A percentile compares a stretch with the other conserved stretches of the same genome.
phyloP scores from a whole-genome alignment of 1,140 invertebrate genomes.

The Bombyx mandarina region DNA sequence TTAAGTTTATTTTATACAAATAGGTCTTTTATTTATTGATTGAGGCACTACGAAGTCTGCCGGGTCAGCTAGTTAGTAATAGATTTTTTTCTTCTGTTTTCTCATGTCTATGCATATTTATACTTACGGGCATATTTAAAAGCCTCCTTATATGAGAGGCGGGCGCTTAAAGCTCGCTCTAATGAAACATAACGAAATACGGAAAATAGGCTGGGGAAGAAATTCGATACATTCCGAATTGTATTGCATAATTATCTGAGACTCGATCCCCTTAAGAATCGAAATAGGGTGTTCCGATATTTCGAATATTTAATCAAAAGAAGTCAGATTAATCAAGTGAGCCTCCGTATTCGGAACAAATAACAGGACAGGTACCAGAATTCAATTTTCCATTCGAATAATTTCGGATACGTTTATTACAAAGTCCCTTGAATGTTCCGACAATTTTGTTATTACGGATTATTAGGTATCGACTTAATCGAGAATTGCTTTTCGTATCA shows the following conservation, averaged over 20 bases:
- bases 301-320: slow-evolving; percentile 28
- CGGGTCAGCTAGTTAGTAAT: too few relatives aligned
- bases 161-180: not conserved
- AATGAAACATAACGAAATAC: not conserved
- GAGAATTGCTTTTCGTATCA: not conserved
- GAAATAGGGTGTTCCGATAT: slow-evolving; percentile 16
- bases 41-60: too few relatives aligned
- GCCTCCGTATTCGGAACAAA: slow-evolving; percentile 24
- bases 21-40: too few relatives aligned
- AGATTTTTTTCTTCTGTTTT: too few relatives aligned
- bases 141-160: too few relatives aligned
- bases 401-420: slow-evolving; percentile 18
- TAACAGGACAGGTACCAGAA: slow-evolving; percentile 19
- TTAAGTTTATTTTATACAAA: too few relatives aligned
- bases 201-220: slow-evolving; percentile 1
- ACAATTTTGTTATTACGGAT: slow-evolving; percentile 3
- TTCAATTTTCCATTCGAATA: slow-evolving; percentile 24
- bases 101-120: too few relatives aligned
- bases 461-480: slow-evolving; percentile 2
- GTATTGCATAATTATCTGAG: slow-evolving; percentile 13
- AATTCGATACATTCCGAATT: slow-evolving; percentile 6
- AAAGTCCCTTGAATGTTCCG: slow-evolving; percentile 10
- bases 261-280: slow-evolving; percentile 11
- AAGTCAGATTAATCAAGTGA: slow-evolving; percentile 22
- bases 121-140: too few relatives aligned